phyloP scores from a whole-genome alignment of 2,888 invertebrate genomes.

The Mycalesis mineus region DNA sequence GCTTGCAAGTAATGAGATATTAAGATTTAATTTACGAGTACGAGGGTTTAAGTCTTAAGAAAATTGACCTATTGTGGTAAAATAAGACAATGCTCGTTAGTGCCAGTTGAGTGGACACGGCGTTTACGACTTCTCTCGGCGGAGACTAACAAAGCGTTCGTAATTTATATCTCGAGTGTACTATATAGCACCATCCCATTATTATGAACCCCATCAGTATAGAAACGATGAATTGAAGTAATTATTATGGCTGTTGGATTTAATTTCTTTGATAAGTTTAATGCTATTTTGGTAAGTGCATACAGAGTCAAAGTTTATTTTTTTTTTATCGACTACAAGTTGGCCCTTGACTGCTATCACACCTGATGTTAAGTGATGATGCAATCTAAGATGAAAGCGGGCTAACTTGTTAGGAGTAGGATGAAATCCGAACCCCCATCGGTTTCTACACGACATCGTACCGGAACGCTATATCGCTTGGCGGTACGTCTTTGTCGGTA shows the following conservation, averaged over 20 bases:
- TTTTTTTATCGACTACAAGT: too few relatives aligned
- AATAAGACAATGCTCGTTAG: conserved; percentile 73
- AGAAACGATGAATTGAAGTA: conserved; percentile 12
- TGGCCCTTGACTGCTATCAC: too few relatives aligned
- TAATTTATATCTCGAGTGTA: conserved; percentile 65
- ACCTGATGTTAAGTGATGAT: too few relatives aligned
- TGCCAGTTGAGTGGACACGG: conserved; percentile 61
- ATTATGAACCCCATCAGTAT: conserved; percentile 24
- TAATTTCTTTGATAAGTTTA: not conserved
- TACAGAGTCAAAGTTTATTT: too few relatives aligned
- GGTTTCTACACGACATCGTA: too few relatives aligned
- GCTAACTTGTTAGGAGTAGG: too few relatives aligned
- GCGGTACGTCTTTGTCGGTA: too few relatives aligned
- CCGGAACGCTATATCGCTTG: too few relatives aligned
- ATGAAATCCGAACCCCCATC: too few relatives aligned
- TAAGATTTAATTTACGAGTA: conserved; percentile 72
- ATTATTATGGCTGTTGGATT: conserved; percentile 3
- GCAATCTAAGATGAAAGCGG: too few relatives aligned
- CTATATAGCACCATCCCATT: conserved; percentile 44
- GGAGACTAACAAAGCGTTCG: conserved; percentile 62
- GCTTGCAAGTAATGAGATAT: conserved; percentile 75
- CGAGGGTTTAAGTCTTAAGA: conserved; percentile 67
- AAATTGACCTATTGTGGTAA: conserved; percentile 73
- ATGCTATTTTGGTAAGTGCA: conserved; percentile 3
- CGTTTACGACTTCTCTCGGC: conserved; percentile 49